These are phyloP conservation scores for Itoplectis maculator DNA, from an alignment of 2,888 invertebrate species.

Conservation along the genomic window DNA sequence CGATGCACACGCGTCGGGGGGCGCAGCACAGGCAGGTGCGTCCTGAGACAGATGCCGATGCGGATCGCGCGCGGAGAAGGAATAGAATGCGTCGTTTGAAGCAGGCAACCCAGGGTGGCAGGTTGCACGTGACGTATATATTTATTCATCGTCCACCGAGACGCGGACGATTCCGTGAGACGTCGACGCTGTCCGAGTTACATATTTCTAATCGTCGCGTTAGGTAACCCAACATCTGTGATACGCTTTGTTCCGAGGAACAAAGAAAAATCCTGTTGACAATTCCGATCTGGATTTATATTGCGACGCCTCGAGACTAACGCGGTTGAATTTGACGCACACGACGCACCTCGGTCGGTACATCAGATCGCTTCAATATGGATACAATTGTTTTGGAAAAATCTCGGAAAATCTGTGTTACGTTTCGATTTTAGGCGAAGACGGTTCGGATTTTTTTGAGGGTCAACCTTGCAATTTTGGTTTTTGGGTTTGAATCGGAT, in stretches of 20 bases:
- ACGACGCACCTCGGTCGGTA: too few relatives aligned
- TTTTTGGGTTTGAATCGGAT: too few relatives aligned
- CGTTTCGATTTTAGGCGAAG: too few relatives aligned
- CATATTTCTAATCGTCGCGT: conserved; percentile 16
- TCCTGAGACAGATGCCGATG: conserved; percentile 48
- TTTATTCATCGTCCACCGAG: conserved; percentile 32
- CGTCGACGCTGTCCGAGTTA: conserved; percentile 41
- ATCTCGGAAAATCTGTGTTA: too few relatives aligned
- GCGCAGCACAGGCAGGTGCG: conserved; percentile 61
- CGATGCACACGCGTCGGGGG: too few relatives aligned
- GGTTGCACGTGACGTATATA: conserved; percentile 33
- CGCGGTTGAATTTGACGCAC: too few relatives aligned
- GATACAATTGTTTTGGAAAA: too few relatives aligned
- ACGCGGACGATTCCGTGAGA: conserved; percentile 31
- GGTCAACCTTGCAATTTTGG: too few relatives aligned
- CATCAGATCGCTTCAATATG: too few relatives aligned
- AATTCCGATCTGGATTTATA: neutral
- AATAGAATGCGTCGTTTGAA: conserved; percentile 39
- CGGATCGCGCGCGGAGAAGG: conserved; percentile 10
- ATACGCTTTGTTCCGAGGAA: conserved; percentile 16
- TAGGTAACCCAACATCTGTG: neutral
- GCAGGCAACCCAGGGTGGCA: conserved; percentile 43
- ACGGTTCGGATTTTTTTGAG: too few relatives aligned
- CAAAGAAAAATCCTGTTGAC: conserved; percentile 40
- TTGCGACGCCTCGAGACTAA: neutral